These are phyloP conservation scores for Mormoops blainvillei DNA, from an alignment of 2,113 vertebrate genomes.

Conservation along the genomic window DNA sequence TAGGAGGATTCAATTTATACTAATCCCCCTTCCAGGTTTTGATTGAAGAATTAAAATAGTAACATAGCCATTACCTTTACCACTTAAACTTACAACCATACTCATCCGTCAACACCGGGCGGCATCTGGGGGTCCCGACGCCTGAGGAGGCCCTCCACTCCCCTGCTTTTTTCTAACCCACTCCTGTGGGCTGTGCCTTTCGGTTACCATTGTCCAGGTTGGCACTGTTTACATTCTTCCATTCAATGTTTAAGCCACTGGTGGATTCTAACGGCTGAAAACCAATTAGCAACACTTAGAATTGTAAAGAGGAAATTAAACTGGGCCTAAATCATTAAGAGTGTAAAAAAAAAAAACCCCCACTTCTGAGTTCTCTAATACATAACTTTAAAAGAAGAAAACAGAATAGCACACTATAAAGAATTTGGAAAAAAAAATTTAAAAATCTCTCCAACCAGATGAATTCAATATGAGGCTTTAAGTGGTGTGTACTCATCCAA, in stretches of 20 bases:
- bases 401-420: not conserved
- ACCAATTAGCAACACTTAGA: not conserved
- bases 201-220: not conserved
- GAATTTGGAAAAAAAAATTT: not conserved
- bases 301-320: not conserved
- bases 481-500: not conserved
- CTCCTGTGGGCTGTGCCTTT: not conserved
- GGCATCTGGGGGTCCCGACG: not conserved
- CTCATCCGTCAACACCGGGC: not conserved
- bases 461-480: not conserved
- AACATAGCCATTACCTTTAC: not conserved
- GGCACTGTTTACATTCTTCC: not conserved
- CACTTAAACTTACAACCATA: not conserved
- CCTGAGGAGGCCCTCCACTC: not conserved
- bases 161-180: not conserved
- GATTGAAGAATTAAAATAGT: not conserved
- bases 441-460: not conserved
- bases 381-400: not conserved
- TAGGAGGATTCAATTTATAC: not conserved
- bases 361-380: conserved; percentile 24
- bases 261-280: not conserved
- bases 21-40: not conserved
- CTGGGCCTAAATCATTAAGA: not conserved
- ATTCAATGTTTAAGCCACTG: not conserved
- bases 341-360: not conserved